Conservation (phyloP, 2,797 vertebrate species). For the Acanthornis magna region DNA sequence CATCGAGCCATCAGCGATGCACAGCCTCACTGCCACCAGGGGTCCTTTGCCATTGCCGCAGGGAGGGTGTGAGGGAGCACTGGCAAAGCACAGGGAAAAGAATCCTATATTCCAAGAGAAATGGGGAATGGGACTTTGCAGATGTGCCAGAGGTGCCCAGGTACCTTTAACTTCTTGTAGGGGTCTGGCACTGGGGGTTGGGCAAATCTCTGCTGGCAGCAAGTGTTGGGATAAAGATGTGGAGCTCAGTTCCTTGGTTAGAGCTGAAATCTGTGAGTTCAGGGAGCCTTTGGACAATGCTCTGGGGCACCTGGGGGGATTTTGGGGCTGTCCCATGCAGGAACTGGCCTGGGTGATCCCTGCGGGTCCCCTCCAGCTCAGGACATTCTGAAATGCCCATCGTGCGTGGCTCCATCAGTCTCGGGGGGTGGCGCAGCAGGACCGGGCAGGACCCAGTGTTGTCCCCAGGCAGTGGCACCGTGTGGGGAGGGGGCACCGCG, state of each 20-base stretch:
- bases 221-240: not conserved
- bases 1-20: not conserved
- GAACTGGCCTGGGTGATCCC: not conserved
- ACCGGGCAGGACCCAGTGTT: not conserved
- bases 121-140: not conserved
- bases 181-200: not conserved
- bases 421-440: not conserved
- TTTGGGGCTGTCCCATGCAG: not conserved
- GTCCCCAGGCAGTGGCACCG: not conserved
- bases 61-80: not conserved
- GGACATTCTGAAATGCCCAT: accelerated
- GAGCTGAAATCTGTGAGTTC: not conserved
- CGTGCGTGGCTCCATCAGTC: not conserved
- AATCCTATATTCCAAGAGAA: not conserved
- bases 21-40: not conserved
- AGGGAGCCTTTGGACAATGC: not conserved
- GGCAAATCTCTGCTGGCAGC: not conserved
- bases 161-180: not conserved
- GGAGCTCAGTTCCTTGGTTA: not conserved
- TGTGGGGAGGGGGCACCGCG: not conserved
- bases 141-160: not conserved
- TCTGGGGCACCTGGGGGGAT: not conserved
- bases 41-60: not conserved
- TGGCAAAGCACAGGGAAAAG: not conserved
- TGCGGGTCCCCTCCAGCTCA: not conserved